phyloP scores from a whole-genome alignment of 2,888 invertebrate species.

The Mongoloraphidia duomilia region DNA sequence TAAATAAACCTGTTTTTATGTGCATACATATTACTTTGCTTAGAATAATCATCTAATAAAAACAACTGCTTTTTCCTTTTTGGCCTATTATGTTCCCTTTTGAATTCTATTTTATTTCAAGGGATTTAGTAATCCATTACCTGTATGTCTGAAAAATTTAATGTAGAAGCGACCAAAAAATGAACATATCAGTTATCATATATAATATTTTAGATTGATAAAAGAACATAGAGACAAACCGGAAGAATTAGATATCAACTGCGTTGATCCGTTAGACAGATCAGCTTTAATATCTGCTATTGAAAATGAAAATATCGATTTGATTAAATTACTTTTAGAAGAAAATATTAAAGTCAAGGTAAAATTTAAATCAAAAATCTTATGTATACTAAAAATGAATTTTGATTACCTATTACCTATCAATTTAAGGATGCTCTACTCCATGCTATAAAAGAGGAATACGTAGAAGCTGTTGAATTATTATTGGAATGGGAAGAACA shows the following conservation, averaged over 20 bases:
- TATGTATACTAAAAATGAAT: no score
- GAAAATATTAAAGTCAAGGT: constrained; percentile 75
- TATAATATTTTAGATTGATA: constrained; percentile 40
- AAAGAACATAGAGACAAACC: constrained; percentile 49
- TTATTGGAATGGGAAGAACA: constrained; percentile 82
- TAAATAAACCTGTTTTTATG: no score
- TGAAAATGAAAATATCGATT: constrained; percentile 93
- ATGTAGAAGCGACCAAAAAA: no score
- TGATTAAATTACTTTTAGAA: constrained; percentile 69
- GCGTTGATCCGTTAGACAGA: constrained; percentile 87
- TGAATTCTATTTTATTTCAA: no score
- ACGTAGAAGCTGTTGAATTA: constrained; percentile 93
- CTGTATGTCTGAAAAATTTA: no score
- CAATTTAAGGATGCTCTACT: constrained; percentile 63
- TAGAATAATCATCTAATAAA: no score
- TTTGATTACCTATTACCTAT: not conserved
- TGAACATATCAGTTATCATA: no score
- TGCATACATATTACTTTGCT: no score
- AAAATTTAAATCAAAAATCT: constrained; percentile 13
- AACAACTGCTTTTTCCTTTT: no score
- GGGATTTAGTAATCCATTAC: no score
- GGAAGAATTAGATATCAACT: constrained; percentile 76
- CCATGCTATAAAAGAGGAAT: constrained; percentile 96
- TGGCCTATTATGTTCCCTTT: no score
- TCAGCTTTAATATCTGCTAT: constrained; percentile 89